Evolutionary conservation across 2,797 vertebrate species (phyloP).

Genomic region (Alosa sapidissima): DNA sequence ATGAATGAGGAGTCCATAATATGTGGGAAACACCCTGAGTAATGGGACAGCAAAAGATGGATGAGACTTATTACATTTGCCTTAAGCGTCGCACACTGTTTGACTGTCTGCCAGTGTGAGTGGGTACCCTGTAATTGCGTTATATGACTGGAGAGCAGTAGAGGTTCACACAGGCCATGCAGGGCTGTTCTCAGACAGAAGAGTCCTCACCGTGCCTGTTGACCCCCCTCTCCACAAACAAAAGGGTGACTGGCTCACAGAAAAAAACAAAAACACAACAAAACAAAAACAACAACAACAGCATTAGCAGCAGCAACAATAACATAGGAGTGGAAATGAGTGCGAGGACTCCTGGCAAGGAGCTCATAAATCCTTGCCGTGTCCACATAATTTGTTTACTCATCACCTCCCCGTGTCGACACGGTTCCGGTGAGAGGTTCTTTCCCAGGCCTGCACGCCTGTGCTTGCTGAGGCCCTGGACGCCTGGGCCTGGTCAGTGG

Average conservation of each 20-base stretch:
- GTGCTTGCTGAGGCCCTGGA: not conserved
- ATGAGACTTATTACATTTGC: constrained; percentile 48
- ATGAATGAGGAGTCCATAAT: not conserved
- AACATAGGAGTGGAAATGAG: constrained; percentile 39
- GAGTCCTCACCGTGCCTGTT: not conserved
- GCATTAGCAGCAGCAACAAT: not conserved
- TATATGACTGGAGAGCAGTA: constrained; percentile 44
- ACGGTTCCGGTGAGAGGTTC: not conserved
- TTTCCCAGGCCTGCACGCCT: constrained; percentile 2
- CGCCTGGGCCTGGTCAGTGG: not conserved
- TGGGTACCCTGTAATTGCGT: constrained; percentile 40
- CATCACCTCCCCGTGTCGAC: constrained; percentile 13
- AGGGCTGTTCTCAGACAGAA: constrained; percentile 24
- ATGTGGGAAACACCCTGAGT: not conserved
- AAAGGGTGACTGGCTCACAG: not conserved
- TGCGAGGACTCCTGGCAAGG: constrained; percentile 26
- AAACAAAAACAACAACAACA: constrained; percentile 27
- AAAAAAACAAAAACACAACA: not conserved
- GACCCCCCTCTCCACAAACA: constrained; percentile 16
- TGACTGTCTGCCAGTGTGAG: constrained; percentile 32
- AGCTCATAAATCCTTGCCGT: constrained; percentile 40
- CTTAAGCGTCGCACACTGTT: constrained; percentile 24
- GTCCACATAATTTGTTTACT: constrained; percentile 36
- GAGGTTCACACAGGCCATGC: constrained; percentile 44
- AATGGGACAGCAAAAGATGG: constrained; percentile 47